A percentile compares a stretch with the other conserved stretches of the same genome.
phyloP scores from a whole-genome alignment of 2,888 invertebrate genomes.

The Eupithecia exiguata region DNA sequence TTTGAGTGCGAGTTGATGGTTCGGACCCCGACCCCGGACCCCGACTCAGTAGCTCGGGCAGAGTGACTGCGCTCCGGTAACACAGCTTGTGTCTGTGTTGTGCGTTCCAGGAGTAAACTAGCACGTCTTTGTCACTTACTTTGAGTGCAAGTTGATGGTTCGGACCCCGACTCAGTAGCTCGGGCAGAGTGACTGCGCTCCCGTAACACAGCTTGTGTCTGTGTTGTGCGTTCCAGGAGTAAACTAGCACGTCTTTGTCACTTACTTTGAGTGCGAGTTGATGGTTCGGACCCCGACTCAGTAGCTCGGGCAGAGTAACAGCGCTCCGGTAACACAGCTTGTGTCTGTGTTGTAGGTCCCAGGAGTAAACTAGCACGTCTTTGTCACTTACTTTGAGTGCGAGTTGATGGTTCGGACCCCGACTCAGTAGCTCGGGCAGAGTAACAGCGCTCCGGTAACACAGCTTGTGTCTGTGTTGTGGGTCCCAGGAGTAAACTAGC shows the following conservation, averaged over 20 bases:
- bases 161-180: slow-evolving; percentile 91
- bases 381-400: slow-evolving; percentile 66
- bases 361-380: slow-evolving; percentile 90
- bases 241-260: slow-evolving; percentile 81
- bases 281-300: slow-evolving; percentile 89
- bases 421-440: slow-evolving; percentile 90
- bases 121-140: slow-evolving; percentile 69
- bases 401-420: slow-evolving; percentile 88
- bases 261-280: slow-evolving; percentile 94
- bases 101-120: slow-evolving; percentile 99
- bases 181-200: no score
- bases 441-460: slow-evolving; percentile 97
- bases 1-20: slow-evolving; percentile 93
- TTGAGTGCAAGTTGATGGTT: slow-evolving; percentile 95
- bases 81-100: slow-evolving; percentile 90
- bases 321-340: no score
- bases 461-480: slow-evolving; percentile 97
- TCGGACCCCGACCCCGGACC: slow-evolving; percentile 92
- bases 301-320: slow-evolving; percentile 77
- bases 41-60: slow-evolving; percentile 87
- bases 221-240: slow-evolving; percentile 99
- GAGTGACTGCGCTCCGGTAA: no score
- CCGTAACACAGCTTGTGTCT: no score
- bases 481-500: slow-evolving; percentile 99
- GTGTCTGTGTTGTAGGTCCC: slow-evolving; percentile 99